Evolutionary conservation across 2,888 invertebrate species (phyloP).

Genomic region (Oeneis ivallda): DNA sequence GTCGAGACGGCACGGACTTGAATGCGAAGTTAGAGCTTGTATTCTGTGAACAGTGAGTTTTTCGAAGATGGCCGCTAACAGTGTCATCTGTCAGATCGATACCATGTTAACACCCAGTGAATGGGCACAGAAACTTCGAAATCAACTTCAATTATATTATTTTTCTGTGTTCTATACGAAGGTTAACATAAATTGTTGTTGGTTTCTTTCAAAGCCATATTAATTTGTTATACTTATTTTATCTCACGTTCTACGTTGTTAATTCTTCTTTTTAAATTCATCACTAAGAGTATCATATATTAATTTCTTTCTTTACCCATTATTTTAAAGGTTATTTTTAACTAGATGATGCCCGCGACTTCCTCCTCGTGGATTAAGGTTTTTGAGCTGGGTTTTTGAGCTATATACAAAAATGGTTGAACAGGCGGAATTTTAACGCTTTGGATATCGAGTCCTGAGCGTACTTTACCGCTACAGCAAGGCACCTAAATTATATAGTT

Average conservation of each 20-base stretch:
- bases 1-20: background rate
- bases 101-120: conserved; percentile 14
- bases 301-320: too few species aligned
- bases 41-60: conserved; percentile 18
- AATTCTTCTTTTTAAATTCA: background rate
- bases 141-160: background rate
- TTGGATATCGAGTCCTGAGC: too few species aligned
- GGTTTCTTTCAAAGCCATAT: background rate
- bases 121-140: conserved; percentile 2
- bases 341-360: too few species aligned
- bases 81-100: conserved; percentile 17
- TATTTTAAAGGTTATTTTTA: too few species aligned
- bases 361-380: too few species aligned
- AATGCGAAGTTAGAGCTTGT: conserved; percentile 8
- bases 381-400: too few species aligned
- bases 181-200: background rate
- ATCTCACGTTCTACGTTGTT: background rate
- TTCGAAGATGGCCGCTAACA: conserved; percentile 20
- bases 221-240: background rate
- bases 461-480: too few species aligned
- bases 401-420: too few species aligned
- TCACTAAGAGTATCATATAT: too few species aligned
- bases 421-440: too few species aligned
- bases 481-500: too few species aligned
- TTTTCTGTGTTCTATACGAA: background rate